Base-by-base conservation (phyloP, 2,888 invertebrate genomes). In the Oegoconia quadripuncta region DNA sequence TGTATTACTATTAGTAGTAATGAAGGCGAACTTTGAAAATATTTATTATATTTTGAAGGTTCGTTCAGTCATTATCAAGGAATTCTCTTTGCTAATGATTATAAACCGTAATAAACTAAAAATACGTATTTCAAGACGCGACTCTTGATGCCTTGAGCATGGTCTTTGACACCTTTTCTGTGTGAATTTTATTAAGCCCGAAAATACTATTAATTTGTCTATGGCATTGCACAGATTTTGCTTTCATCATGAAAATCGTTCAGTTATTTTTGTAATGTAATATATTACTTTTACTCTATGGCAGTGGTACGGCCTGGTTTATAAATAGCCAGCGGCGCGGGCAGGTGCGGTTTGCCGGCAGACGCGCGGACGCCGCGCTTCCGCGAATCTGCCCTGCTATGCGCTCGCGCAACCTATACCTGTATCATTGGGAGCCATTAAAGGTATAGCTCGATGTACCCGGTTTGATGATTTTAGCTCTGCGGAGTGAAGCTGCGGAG, bases 311-410 rank as follows among this genome's bases (percentile, higher is more conserved):
- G 69, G 72, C 72, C 74, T 83, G 75, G 74, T 81, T 82, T 84
- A 84, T 78, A 81, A 84, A 84, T 83, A 86, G 81, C 81, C 64
- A 38, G 67, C 73, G 74, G 74, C 69, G 50, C 46, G 56, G 70
- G 77, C 79, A 77, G 77, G 81, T 77, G 79, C 14, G 53, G 58
- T 59, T 48, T 46, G 13, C 22, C 46, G 57, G 74, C 78, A 83
- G 83, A 84, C 84, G 77, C 55, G 54, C 69, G 79, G 86, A 64
- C 84, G 86, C 84, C 84, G 59, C 42, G 68, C 78, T 80, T 81
- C 82, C 82, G 79, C 78, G 77, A 79, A 73, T 63, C 65, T 59
- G 53, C 58, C 52, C 34, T 29, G 9, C 20, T 12, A 7, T 27
- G 28, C 9, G 13, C 12, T 31, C 23, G 12, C 23, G 17, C 37